These are phyloP conservation scores for Holcopasites calliopsidis DNA, from an alignment of 1,140 invertebrate genomes.

Conservation along the genomic window DNA sequence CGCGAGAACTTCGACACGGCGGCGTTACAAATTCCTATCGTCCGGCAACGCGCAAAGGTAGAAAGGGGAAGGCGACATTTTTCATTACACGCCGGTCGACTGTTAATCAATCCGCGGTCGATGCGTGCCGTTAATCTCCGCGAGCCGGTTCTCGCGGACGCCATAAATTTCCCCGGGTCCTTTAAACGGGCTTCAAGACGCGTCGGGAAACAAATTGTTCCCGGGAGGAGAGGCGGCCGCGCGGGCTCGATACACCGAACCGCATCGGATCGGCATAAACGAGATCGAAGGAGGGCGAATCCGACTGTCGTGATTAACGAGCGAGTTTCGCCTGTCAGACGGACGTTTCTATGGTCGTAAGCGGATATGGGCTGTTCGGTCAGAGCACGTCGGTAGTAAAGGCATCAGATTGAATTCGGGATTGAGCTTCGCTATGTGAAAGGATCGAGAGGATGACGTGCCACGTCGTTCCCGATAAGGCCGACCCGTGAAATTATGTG, in stretches of 20 bases:
- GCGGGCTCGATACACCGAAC: background rate
- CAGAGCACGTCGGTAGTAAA: slow-evolving; percentile 8
- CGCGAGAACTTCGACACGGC: background rate
- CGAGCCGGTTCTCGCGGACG: background rate
- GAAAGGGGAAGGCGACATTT: background rate
- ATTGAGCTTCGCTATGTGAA: slow-evolving; percentile 22
- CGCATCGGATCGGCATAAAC: slow-evolving; percentile 5
- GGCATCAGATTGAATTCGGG: slow-evolving; percentile 35
- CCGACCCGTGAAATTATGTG: slow-evolving; percentile 39
- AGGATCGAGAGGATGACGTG: slow-evolving; percentile 35
- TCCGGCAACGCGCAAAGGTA: background rate
- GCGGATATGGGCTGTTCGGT: slow-evolving; percentile 32
- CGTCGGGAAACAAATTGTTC: slow-evolving; percentile 19
- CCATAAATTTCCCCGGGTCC: background rate
- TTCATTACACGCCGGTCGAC: background rate
- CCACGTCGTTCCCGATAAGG: slow-evolving; percentile 18
- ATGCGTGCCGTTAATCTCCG: slow-evolving; percentile 21
- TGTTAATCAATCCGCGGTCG: slow-evolving; percentile 18
- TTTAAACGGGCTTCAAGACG: slow-evolving; percentile 4
- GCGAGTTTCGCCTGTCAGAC: slow-evolving; percentile 14
- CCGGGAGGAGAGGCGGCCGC: background rate
- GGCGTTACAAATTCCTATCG: background rate
- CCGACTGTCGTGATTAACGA: slow-evolving; percentile 39
- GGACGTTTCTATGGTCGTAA: slow-evolving; percentile 36
- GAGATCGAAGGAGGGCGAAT: slow-evolving; percentile 29